Evolutionary conservation across 2,797 vertebrate species (phyloP), one percentile per base, ranked within the genome.

Genomic region (Enteromius radiatus): DNA sequence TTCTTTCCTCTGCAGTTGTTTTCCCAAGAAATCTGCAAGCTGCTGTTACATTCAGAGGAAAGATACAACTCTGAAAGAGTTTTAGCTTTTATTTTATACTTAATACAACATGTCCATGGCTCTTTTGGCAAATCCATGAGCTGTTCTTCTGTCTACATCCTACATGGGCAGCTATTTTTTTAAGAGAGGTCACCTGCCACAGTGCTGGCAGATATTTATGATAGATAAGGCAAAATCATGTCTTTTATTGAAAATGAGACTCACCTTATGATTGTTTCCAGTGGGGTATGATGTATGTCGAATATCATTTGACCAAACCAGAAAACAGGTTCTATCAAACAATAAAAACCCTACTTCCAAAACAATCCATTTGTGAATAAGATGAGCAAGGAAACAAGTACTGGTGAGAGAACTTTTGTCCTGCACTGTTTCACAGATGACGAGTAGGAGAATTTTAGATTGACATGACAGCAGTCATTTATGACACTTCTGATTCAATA

Each of bases 1-100:
- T 67, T 78, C 80, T 84, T 84, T 85, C 67, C 70, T 78, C 52
- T 82, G 70, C 54, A 56, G 64, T 84, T 80, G 84, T 84, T 82
- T 85, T 85, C 63, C 75, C 70, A 82, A 70, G 59, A 84, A 83
- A 76, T 83, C 75, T 71, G 41, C 65, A 56, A 67, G 73, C 80
- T 63, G 41, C 68, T 52, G 12, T 64, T 81, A 23, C 79, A 77
- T 59, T 21, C 28, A 19, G 49, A n/a, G 61, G 10, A 76, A 76
- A 68, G 33, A 76, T 45, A 11, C 61, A 43, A 68, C 63, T 45
- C 69, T 26, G 36, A 33, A 70, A 67, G 36, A 43, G 33, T 76
- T 76, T 54, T 43, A 8, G 2, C 3, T 82, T 75, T 67, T 38
- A 28, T 75, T 64, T 74, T 38, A 64, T 14, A 41, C 21, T 73